Base-by-base conservation (phyloP, 2,797 vertebrate genomes). In the Syngnathus acus region DNA sequence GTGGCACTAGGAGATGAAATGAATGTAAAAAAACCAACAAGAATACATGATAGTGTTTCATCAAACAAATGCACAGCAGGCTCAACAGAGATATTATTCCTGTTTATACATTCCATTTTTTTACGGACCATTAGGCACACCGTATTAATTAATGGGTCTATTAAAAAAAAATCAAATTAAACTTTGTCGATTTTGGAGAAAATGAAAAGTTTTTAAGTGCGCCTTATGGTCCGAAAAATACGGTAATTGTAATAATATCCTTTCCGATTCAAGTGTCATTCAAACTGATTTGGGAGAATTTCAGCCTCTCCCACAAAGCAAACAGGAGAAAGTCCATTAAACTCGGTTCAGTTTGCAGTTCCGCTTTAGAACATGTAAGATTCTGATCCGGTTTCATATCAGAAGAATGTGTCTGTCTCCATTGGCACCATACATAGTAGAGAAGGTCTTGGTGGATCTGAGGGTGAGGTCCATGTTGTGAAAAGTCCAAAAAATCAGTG, bases 341-440 rank as follows among this genome's bases (percentile, higher is more conserved):
- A 37, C 11, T 17, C 26, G 14, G 5, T 6, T 37, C 26, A 37
- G 26, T 57, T 19, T 16, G 26, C 14, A 2, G 14, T 57, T 8
- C 7, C 37, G 0, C 23, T 50, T 38, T 32, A 26, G 26, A 43
- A 23, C n/a, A 43, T 21, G 13, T n/a, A 60, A 40, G 58, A 21
- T 82, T 61, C 40, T 65, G 67, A 66, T 64, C 64, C 62, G 71
- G 62, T 72, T 57, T 32, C 19, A 60, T 47, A 47, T 69, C 51
- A 64, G 51, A 57, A 72, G 65, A 74, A 73, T 53, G 70, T 74
- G 69, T 72, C 57, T 57, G 63, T 79, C 76, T 85, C 84, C 76
- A 89, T 90, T 89, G 88, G 89, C 89, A 90, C 86, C 21, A 74
- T 65, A 82, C 80, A 84, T 82, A 58, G 70, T 82, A 58, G 70